These are phyloP conservation scores for Zosterops pallidus DNA, from an alignment of 2,113 vertebrate genomes.

Conservation along the genomic window DNA sequence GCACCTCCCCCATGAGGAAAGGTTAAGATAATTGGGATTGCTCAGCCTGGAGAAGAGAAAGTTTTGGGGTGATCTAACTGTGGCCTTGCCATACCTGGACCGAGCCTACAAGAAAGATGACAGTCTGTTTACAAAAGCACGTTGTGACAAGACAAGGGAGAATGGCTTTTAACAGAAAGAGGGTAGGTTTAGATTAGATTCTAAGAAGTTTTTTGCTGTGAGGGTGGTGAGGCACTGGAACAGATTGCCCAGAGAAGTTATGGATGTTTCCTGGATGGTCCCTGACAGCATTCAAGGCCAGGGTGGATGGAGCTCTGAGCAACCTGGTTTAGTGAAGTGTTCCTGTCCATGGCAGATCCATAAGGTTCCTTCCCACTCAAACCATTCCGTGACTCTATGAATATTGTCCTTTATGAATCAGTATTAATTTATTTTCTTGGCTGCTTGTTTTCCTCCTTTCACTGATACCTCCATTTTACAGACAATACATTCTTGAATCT, in stretches of 20 bases:
- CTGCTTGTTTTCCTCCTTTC: not conserved
- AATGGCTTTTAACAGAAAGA: not conserved
- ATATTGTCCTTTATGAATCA: not conserved
- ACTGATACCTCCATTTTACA: not conserved
- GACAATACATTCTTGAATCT: not conserved
- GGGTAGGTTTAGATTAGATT: not conserved
- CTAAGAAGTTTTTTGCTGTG: not conserved
- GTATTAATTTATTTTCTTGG: not conserved
- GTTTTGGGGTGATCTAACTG: too few relatives aligned
- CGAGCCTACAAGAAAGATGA: not conserved
- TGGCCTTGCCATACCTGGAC: not conserved
- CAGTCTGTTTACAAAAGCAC: not conserved
- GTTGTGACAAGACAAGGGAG: not conserved
- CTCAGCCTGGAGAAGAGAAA: not conserved
- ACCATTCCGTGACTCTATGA: not conserved
- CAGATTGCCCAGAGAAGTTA: not conserved
- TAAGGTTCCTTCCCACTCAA: not conserved
- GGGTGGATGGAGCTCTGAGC: not conserved
- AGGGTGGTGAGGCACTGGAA: not conserved
- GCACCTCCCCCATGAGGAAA: not conserved
- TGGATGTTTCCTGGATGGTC: too few relatives aligned
- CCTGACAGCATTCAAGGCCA: not conserved
- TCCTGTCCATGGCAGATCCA: fast-evolving
- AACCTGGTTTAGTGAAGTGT: not conserved
- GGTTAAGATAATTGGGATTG: not conserved